Base-by-base conservation (phyloP, 2,113 vertebrate genomes). In the Paramisgurnus dabryanus region DNA sequence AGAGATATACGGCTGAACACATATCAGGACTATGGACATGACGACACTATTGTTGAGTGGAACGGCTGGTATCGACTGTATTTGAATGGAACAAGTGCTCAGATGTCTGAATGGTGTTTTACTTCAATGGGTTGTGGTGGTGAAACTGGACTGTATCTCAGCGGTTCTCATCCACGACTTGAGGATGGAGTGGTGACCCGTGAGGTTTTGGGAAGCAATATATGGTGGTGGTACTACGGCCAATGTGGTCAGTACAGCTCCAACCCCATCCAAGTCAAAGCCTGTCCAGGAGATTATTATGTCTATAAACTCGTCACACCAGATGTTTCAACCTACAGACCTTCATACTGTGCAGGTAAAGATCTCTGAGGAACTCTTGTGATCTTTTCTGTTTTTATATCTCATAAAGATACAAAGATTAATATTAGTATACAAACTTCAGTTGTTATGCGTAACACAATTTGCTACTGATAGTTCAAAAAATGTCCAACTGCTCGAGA, bases 271-370 rank as follows among this genome's bases (percentile, higher is more conserved):
- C 5, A 8, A 45, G 72, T 75, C 72, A 75, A 75, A 75, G 57
- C 72, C 58, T 75, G 72, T 49, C 55, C 71, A 7, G 71, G 55
- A 73, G 1, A 73, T 60, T 73, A 73, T 10, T 60, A 45, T 27
- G 71, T 75, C 9, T 75, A 75, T 75, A n/a, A 75, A 58, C 47
- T 63, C 17, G 57, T 75, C 57, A 63, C 7, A 18, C 57, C 72
- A 27, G 4, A 47, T 0, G 0, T 34, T 34, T 34, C 27, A 34
- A 34, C 3, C 27, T 34, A 22, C 18, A 61, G 72, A 0, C 6
- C 1, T 12, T n/a, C 18, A 1, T 74, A 63, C n/a, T 74, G 72
- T 34, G 0, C 4, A 15, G 71, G 71, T 63, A 57, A 4, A 61
- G 4, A 0, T 34, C 27, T 34, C 3, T 34, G 3, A 34, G 27